A percentile compares a stretch with the other conserved stretches of the same genome.
phyloP scores from a whole-genome alignment of 2,113 vertebrate species.

The Cisticola juncidis region DNA sequence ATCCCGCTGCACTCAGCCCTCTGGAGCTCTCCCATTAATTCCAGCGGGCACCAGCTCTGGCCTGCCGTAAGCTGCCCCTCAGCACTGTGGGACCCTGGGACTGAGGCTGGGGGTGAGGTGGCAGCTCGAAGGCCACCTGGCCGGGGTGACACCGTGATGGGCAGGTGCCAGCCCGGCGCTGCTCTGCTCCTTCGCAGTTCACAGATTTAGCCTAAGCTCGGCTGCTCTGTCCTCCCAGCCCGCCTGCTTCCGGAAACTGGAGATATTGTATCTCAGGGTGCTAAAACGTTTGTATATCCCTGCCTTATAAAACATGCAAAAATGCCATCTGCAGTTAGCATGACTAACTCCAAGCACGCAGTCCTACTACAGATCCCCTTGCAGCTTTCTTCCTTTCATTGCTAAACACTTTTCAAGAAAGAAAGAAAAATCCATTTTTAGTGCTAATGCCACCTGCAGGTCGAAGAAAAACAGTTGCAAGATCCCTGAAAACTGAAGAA shows the following conservation, averaged over 20 bases:
- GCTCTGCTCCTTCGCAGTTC: not conserved
- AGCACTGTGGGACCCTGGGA: not conserved
- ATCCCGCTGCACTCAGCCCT: not conserved
- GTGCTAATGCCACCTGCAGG: conserved; percentile 84
- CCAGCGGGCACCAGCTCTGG: rapidly evolving
- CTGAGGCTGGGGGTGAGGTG: not conserved
- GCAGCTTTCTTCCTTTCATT: conserved; percentile 69
- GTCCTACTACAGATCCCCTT: conserved; percentile 74
- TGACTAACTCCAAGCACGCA: conserved; percentile 76
- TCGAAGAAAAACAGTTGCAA: conserved; percentile 75
- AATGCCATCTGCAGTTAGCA: conserved; percentile 82
- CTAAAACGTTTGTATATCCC: conserved; percentile 71
- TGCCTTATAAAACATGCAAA: conserved; percentile 82
- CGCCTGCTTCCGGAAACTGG: conserved; percentile 39
- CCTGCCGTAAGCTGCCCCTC: not conserved
- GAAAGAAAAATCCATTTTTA: conserved; percentile 80
- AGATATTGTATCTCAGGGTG: conserved; percentile 39
- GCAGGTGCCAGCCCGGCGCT: not conserved
- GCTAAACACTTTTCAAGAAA: conserved; percentile 74
- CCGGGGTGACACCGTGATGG: not conserved
- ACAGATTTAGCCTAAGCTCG: conserved; percentile 8
- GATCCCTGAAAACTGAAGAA: conserved; percentile 59
- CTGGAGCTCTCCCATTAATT: not conserved
- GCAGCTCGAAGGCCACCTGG: not conserved
- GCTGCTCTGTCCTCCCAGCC: conserved; percentile 24